Evolutionary conservation across 2,113 vertebrate species (phyloP), one percentile per base, ranked within the genome.

Genomic region (Rhinopomastus cyanomelas): DNA sequence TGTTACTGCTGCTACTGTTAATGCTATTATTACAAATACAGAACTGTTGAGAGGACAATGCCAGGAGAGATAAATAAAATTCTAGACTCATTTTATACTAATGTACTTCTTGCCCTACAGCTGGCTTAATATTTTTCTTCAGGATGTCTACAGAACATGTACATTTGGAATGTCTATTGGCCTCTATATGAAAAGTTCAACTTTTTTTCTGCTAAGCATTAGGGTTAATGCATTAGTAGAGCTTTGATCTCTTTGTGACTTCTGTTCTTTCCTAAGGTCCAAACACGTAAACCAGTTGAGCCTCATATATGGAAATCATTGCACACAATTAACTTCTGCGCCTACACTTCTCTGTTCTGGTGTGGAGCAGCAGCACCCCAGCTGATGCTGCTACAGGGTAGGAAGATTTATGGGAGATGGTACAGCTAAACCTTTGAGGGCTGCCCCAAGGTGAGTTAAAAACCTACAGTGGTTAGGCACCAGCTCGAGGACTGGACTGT

Each of bases 301-400:
- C 6, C 3, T 34, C 39, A 48, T 42, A 55, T 5, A 22, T 66
- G 36, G 11, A 60, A 67, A 49, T 30, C 8, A 44, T 14, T 18
- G 5, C 9, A 44, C 3, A 27, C 15, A 17, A 36, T 44, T 57
- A 59, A 32, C 29, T n/a, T 82, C 22, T 39, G 16, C n/a, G 66
- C 17, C 32, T 66, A 39, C 25, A 15, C 20, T 9, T n/a, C 46
- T n/a, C 25, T 74, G 14, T 18, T 79, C 25, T 1, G 0, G 11
- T 4, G 29, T 27, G 18, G 11, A 61, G 15, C 32, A 55, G 25
- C 11, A n/a, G 8, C 29, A 67, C 22, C 12, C 4, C 37, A 67
- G 14, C 4, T 1, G 2, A 29, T 0, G 1, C 9, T 5, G 26
- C 27, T 67, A 74, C 53, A 55, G 8, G 30, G 25, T 14, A 60